phyloP scores from a whole-genome alignment of 2,888 invertebrate genomes.

The Caenorhabditis sinica region DNA sequence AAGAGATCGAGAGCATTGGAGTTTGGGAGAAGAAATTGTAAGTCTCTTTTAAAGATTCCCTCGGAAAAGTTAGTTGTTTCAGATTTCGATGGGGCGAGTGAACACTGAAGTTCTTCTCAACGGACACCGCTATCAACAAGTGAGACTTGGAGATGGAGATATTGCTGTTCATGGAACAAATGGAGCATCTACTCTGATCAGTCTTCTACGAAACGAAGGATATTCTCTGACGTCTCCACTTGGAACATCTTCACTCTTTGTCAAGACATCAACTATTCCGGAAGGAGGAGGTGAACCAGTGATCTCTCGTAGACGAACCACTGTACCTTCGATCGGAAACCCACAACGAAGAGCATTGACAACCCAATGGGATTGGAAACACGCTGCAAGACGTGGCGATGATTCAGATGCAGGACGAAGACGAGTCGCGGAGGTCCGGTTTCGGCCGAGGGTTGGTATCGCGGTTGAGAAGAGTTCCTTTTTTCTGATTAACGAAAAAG shows the following conservation, averaged over 20 bases:
- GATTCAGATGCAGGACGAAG: constrained; percentile 47
- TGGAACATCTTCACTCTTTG: constrained; percentile 55
- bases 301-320: constrained; percentile 62
- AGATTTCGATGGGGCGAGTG: constrained; percentile 44
- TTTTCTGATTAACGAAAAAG: constrained; percentile 14
- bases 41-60: background rate
- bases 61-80: background rate
- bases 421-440: constrained; percentile 80
- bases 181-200: constrained; percentile 52
- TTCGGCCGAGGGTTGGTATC: constrained; percentile 83
- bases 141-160: constrained; percentile 53
- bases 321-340: constrained; percentile 53
- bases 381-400: constrained; percentile 90
- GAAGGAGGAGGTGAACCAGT: constrained; percentile 45
- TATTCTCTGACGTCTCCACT: constrained; percentile 61
- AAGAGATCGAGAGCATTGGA: constrained; percentile 66
- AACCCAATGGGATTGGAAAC: constrained; percentile 96
- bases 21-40: constrained; percentile 41
- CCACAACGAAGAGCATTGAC: constrained; percentile 89
- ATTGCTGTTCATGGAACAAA: constrained; percentile 43
- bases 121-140: constrained; percentile 42
- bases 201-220: constrained; percentile 65
- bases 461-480: constrained; percentile 37
- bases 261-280: constrained; percentile 32
- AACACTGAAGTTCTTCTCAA: constrained; percentile 61